Evolutionary conservation across 92 coral and sea anemone genomes (phyloP).

Genomic region (Meandrina meandrites): DNA sequence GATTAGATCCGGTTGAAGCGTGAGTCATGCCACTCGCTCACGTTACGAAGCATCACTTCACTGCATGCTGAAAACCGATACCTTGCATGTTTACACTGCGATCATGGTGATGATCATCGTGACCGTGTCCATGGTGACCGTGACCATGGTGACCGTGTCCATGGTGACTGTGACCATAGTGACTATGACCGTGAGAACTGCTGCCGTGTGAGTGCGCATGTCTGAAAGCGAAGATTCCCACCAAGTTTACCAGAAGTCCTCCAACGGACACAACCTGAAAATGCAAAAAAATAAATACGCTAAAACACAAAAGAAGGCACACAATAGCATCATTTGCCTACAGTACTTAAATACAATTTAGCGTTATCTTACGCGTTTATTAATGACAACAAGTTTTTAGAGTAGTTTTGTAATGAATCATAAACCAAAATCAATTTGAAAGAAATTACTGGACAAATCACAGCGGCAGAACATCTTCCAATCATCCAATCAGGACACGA

Average conservation of each 20-base stretch:
- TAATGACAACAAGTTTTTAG: not conserved
- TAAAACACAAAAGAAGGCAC: not conserved
- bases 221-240: constrained; percentile 95
- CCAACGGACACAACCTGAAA: constrained; percentile 87
- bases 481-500: not conserved
- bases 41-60: not conserved
- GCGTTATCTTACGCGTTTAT: not conserved
- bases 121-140: constrained; percentile 35
- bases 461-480: not conserved
- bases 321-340: not conserved
- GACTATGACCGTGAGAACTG: constrained; percentile 58
- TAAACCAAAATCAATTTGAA: not conserved
- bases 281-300: not conserved
- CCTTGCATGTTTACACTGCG: constrained; percentile 99
- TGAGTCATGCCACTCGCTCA: not conserved
- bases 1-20: not conserved
- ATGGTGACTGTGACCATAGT: constrained; percentile 71
- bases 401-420: not conserved
- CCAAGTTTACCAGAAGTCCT: constrained; percentile 91
- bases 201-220: constrained; percentile 95
- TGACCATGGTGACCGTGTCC: constrained; percentile 74
- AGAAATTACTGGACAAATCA: not conserved
- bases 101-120: constrained; percentile 65
- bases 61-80: not conserved
- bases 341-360: not conserved